Evolutionary conservation across 2,113 vertebrate species (phyloP), one percentile per base, ranked within the genome.

Genomic region (Gobio gobio): DNA sequence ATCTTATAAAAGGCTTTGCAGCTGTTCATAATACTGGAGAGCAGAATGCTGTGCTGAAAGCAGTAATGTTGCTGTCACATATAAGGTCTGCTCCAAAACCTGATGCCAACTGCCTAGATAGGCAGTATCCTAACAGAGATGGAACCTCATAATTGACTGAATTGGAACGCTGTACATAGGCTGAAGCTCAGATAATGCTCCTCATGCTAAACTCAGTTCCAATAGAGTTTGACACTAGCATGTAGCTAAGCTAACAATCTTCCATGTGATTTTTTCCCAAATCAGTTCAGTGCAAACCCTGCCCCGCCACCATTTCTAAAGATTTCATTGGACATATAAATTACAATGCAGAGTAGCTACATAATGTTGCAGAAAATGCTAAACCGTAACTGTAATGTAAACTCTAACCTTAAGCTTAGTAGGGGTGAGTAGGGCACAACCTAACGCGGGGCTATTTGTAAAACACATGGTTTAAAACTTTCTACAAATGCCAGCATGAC

Each of bases 31-130:
- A 70, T 22, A 40, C 66, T 20, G 9, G 18, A 70, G 36, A 70
- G 20, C 18, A 70, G 43, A 73, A 13, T 45, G 3, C 10, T 56
- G 49, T 24, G 7, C 22, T 56, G 9, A 54, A 29, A 78, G 29
- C 1, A 3, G 29, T 43, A 78, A 78, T 78, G 54, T 14, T 40
- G 36, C 26, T 45, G 56, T 61, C 33, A 61, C 22, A 5, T 56
- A 56, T 14, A 40, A 20, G 7, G 54, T 59, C 20, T 78, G 33
- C 22, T 78, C 43, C 43, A 47, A 74, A 74, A 26, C n/a, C 5
- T 74, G 43, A 43, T 74, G 70, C 70, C 70, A 47, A 24, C 22
- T 73, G 43, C 66, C 36, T 70, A 70, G 8, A 43, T n/a, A n/a
- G 18, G 10, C 43, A 73, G 22, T 22, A 43, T 70, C 36, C 33